These are phyloP conservation scores for Aix galericulata DNA, from an alignment of 2,113 vertebrate species.

Conservation along the genomic window DNA sequence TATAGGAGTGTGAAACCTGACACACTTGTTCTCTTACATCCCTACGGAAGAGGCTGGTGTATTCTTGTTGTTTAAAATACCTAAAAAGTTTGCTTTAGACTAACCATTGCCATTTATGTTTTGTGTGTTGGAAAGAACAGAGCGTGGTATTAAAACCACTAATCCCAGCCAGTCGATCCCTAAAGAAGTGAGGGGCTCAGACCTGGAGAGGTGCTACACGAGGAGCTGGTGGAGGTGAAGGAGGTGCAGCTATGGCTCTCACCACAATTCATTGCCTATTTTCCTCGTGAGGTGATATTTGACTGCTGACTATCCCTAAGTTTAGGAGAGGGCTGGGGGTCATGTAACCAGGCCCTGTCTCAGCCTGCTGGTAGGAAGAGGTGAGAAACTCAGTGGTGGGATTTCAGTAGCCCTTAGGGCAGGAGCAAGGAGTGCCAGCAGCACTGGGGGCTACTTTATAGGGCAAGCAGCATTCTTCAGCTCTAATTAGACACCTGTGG, in stretches of 20 bases:
- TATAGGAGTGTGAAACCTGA: not conserved
- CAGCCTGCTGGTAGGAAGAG: not conserved
- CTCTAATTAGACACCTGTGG: not conserved
- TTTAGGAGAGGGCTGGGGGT: not conserved
- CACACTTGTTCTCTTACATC: not conserved
- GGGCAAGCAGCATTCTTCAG: not conserved
- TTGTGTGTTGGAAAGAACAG: not conserved
- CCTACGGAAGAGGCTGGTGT: not conserved
- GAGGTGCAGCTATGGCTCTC: not conserved
- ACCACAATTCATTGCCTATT: accelerated
- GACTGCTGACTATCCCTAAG: not conserved
- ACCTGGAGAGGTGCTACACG: not conserved
- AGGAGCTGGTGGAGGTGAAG: not conserved
- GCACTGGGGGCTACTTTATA: not conserved
- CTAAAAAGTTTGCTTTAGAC: not conserved
- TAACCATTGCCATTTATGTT: not conserved
- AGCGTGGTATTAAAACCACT: not conserved
- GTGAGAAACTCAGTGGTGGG: not conserved
- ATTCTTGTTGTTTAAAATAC: not conserved
- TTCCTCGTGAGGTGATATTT: not conserved
- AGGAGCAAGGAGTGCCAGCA: not conserved
- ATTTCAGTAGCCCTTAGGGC: not conserved
- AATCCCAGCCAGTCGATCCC: not conserved
- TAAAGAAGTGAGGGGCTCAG: not conserved
- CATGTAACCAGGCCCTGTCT: not conserved